Conservation (phyloP, 2,888 invertebrate species). For the Hofmannophila pseudospretella region DNA sequence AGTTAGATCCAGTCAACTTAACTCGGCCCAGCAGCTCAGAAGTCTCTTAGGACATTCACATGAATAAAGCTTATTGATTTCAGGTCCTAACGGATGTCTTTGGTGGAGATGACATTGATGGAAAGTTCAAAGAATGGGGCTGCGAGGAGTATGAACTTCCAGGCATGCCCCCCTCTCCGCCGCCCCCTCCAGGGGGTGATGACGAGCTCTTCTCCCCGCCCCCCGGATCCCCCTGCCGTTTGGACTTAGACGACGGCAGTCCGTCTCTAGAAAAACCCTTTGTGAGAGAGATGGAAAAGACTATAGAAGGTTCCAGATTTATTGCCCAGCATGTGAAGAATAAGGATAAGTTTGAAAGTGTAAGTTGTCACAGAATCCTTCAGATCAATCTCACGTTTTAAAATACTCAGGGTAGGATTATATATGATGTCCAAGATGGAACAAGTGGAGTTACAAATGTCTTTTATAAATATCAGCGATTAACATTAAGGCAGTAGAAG, state of each 20-base stretch:
- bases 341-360: conserved; percentile 95
- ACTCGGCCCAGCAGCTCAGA: too few species aligned
- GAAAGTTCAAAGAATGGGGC: conserved; percentile 71
- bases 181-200: conserved; percentile 87
- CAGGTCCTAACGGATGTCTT: conserved; percentile 90
- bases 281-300: conserved; percentile 92
- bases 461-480: too few species aligned
- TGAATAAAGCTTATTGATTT: conserved; percentile 14
- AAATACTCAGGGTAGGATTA: too few species aligned
- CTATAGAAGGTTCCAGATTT: conserved; percentile 94
- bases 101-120: conserved; percentile 74
- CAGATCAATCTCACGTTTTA: too few species aligned
- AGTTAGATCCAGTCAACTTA: too few species aligned
- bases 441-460: too few species aligned
- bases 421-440: too few species aligned
- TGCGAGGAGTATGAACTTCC: conserved; percentile 87
- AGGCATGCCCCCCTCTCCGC: conserved; percentile 83
- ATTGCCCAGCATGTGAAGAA: conserved; percentile 97
- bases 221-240: conserved; percentile 79
- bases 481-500: too few species aligned
- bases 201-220: conserved; percentile 91
- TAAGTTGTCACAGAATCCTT: too few species aligned
- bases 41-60: too few species aligned
- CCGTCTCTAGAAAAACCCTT: conserved; percentile 90
- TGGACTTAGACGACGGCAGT: conserved; percentile 80